Evolutionary conservation across 2,888 invertebrate species (phyloP), one percentile per base, ranked within the genome.

Genomic region (Leucozona laternaria): DNA sequence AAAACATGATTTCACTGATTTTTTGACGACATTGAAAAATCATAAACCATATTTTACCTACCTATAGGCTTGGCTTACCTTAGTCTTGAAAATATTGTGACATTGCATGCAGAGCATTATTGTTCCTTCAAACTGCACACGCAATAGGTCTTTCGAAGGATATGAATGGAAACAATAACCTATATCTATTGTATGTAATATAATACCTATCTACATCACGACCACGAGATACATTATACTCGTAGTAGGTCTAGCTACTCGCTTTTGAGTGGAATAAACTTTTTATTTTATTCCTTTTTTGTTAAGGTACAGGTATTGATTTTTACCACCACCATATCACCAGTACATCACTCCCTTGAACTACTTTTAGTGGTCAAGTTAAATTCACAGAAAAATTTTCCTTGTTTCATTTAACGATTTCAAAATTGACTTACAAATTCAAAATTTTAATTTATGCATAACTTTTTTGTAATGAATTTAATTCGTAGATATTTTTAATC

Each of bases 21-120:
- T 22, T 79, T 70, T 70, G 57, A 34, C 71, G 71, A 72, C 84
- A 79, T 79, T 79, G 71, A 53, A 58, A 79, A 84, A 66, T 50
- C 71, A 84, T 75, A 50, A 78, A 45, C 70, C 48, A 83, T n/a
- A n/a, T 73, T 70, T 58, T 0, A 15, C 4, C 25, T 5, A 25
- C n/a, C n/a, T n/a, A n/a, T n/a, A n/a, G n/a, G n/a, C n/a, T n/a
- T n/a, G 62, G 22, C n/a, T 53, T 53, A 68, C 68, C 68, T 68
- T 62, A 83, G 75, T 71, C 79, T 79, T 79, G 75, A 71, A 84
- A 75, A 71, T 34, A 28, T 66, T 79, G 75, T 62, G 79, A 58
- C 76, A 84, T 84, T 84, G 84, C 84, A 84, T 84, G 84, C 58
- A 66, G 57, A 71, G 43, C 45, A 45, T 8, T 31, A n/a, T 75